Evolutionary conservation across 2,888 invertebrate genomes (phyloP).

Genomic region (Congeria kusceri): DNA sequence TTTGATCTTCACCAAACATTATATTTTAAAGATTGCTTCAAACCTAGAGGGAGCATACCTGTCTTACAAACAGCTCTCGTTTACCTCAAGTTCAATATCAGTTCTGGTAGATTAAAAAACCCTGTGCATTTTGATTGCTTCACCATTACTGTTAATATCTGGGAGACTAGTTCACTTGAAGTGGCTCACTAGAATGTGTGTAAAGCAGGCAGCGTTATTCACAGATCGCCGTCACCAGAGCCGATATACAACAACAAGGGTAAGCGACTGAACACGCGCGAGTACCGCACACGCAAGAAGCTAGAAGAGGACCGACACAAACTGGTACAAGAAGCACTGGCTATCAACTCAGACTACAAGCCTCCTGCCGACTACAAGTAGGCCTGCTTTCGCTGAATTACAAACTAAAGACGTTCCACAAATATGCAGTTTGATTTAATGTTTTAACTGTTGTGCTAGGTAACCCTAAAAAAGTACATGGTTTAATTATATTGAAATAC

Average conservation of each 20-base stretch:
- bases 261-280: constrained; percentile 98
- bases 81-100: too few species aligned
- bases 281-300: constrained; percentile 97
- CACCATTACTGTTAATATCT: background rate
- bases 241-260: constrained; percentile 99
- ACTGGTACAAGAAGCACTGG: constrained; percentile 94
- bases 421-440: too few species aligned
- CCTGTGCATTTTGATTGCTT: too few species aligned
- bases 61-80: too few species aligned
- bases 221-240: constrained; percentile 99
- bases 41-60: too few species aligned
- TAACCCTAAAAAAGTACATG: too few species aligned
- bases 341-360: constrained; percentile 98
- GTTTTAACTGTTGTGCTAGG: too few species aligned
- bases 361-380: constrained; percentile 99
- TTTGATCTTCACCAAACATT: too few species aligned
- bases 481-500: too few species aligned
- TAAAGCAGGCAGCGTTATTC: constrained; percentile 5
- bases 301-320: constrained; percentile 99
- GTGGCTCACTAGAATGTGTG: background rate
- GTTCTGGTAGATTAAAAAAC: too few species aligned
- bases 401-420: too few species aligned
- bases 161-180: constrained; percentile 25
- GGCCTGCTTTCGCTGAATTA: constrained; percentile 58
- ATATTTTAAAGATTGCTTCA: too few species aligned